Percentiles rank a stretch among this genome's conserved stretches.
These are phyloP conservation scores for Scomber colias DNA, from an alignment of 2,113 vertebrate genomes.

Conservation along the genomic window DNA sequence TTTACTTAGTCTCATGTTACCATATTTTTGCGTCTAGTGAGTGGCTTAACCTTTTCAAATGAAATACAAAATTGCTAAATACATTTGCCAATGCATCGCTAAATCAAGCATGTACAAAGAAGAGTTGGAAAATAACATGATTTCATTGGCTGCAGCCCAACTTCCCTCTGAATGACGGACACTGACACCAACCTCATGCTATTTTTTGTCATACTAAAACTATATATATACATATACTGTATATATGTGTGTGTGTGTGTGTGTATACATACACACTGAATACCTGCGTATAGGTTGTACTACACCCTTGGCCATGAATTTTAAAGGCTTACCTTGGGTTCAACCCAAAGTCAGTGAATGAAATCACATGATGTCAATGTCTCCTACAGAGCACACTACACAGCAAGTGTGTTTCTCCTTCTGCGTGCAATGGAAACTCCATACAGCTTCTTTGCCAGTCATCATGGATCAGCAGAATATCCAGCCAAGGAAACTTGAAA, in stretches of 20 bases:
- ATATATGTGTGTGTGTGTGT: no score
- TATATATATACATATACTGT: no score
- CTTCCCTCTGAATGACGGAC: constrained; percentile 3
- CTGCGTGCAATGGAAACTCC: constrained; percentile 44
- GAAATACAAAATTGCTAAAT: background rate
- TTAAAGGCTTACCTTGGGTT: constrained; percentile 12
- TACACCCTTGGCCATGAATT: background rate
- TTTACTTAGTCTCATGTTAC: background rate
- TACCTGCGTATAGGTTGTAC: background rate
- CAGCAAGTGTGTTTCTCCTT: constrained; percentile 34
- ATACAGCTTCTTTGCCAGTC: constrained; percentile 34
- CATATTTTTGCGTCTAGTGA: no score
- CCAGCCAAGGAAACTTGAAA: constrained; percentile 50
- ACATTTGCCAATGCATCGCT: background rate
- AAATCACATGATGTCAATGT: constrained; percentile 43
- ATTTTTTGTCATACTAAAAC: constrained; percentile 11
- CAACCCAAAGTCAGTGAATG: constrained; percentile 4
- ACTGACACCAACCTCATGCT: background rate
- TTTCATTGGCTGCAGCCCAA: background rate
- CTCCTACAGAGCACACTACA: constrained; percentile 26
- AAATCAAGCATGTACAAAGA: background rate
- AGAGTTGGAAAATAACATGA: background rate
- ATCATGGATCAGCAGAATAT: constrained; percentile 43
- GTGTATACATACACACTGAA: background rate
- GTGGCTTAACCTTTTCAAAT: no score